Percentiles rank a stretch among this genome's conserved stretches.
These are phyloP conservation scores for Megalurothrips usitatus DNA, from an alignment of 2,888 invertebrate genomes.

Conservation along the genomic window DNA sequence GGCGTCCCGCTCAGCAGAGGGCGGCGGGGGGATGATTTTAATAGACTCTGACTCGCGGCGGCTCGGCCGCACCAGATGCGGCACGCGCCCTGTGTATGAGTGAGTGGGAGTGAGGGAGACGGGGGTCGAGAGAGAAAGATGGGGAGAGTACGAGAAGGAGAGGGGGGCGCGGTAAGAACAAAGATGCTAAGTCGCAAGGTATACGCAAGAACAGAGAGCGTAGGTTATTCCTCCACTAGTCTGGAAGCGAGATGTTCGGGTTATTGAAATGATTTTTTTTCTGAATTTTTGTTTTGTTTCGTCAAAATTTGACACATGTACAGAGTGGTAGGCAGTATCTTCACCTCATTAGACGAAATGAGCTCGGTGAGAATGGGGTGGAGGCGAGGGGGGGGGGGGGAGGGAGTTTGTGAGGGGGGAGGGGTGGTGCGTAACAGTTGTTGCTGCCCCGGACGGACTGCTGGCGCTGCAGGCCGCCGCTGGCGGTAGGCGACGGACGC, in stretches of 20 bases:
- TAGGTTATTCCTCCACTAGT: too few species aligned
- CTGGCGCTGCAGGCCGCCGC: not conserved
- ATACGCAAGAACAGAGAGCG: too few species aligned
- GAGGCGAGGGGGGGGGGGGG: not conserved
- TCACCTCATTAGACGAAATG: too few species aligned
- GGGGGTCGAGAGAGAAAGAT: not conserved
- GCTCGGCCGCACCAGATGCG: not conserved
- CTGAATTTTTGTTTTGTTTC: too few species aligned
- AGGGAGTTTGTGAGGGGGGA: not conserved
- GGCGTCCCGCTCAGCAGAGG: not conserved
- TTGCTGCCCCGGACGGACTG: not conserved
- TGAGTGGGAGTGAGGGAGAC: not conserved
- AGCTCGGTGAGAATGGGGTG: not conserved
- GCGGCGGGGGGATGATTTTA: not conserved
- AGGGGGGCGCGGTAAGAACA: not conserved
- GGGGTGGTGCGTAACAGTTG: not conserved
- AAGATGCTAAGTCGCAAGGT: too few species aligned
- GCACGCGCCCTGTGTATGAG: not conserved
- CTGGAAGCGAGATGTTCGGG: too few species aligned
- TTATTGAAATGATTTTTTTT: too few species aligned
- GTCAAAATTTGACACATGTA: too few species aligned
- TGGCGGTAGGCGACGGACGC: not conserved
- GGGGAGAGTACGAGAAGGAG: not conserved
- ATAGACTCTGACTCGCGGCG: constrained; percentile 12
- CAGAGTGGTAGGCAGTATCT: too few species aligned